A percentile compares a stretch with the other conserved stretches of the same genome.
phyloP scores from a whole-genome alignment of 2,888 invertebrate genomes.

The Marasmarcha lunaedactyla region DNA sequence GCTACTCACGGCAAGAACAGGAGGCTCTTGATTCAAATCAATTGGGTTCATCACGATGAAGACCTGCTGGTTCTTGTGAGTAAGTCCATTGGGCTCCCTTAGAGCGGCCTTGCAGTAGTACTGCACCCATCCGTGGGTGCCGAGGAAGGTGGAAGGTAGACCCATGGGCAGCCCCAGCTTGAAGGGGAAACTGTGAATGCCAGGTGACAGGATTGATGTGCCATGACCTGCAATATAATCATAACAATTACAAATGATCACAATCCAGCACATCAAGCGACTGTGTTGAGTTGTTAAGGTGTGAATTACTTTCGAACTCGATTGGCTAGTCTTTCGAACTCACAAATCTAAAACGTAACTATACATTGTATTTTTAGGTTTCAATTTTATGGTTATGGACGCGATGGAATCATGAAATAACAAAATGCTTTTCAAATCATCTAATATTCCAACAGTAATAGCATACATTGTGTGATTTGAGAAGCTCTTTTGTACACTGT shows the following conservation, averaged over 20 bases:
- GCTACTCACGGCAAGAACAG: conserved; percentile 88
- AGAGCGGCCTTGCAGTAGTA: conserved; percentile 93
- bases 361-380: too few species aligned
- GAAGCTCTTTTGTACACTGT: too few species aligned
- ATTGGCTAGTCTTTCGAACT: too few species aligned
- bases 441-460: too few species aligned
- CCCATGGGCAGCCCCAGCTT: conserved; percentile 91
- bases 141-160: conserved; percentile 91
- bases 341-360: too few species aligned
- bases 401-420: too few species aligned
- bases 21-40: conserved; percentile 90
- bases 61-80: conserved; percentile 96
- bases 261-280: too few species aligned
- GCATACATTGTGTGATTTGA: too few species aligned
- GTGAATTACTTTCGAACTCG: too few species aligned
- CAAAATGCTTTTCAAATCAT: too few species aligned
- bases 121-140: conserved; percentile 95
- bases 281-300: too few species aligned
- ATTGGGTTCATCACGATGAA: conserved; percentile 97
- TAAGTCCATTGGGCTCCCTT: conserved; percentile 87
- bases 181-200: conserved; percentile 95
- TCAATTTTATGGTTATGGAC: too few species aligned
- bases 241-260: not conserved
- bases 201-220: conserved; percentile 86
- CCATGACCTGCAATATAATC: conserved; percentile 75